Percentiles rank a stretch among this genome's conserved stretches.
Evolutionary conservation across 2,888 invertebrate species (phyloP).

Genomic region (Polyommatus iphigenia): DNA sequence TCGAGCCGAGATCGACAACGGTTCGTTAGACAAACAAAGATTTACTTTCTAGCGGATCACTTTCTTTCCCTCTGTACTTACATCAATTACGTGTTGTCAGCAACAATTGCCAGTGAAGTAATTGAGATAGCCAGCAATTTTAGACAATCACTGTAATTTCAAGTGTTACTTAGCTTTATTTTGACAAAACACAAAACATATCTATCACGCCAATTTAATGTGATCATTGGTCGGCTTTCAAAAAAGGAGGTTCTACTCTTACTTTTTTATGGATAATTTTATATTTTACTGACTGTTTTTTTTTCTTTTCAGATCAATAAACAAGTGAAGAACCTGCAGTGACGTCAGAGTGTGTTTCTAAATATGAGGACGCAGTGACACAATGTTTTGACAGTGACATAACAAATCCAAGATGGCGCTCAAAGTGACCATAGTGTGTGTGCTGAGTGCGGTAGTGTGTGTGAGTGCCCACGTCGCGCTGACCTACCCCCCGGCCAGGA

Average conservation of each 20-base stretch:
- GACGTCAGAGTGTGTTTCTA: conserved; percentile 11
- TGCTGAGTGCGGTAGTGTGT: conserved; percentile 49
- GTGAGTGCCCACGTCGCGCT: conserved; percentile 88
- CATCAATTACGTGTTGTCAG: conserved; percentile 26
- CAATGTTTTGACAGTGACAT: conserved; percentile 39
- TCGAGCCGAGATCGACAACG: not conserved
- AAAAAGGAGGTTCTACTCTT: not conserved
- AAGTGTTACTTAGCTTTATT: not conserved
- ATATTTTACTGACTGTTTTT: not conserved
- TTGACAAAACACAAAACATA: not conserved
- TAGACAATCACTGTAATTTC: not conserved
- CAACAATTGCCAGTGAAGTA: not conserved
- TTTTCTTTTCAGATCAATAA: conserved; percentile 1
- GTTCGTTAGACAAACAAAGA: conserved; percentile 17
- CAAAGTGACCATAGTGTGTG: conserved; percentile 53
- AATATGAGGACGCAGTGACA: conserved; percentile 34
- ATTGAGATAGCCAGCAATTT: conserved; percentile 3
- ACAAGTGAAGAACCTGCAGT: not conserved
- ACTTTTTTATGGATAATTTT: not conserved
- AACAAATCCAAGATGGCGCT: conserved; percentile 53
- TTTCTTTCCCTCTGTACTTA: conserved; percentile 9
- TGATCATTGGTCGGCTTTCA: not conserved
- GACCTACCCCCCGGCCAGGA: conserved; percentile 93
- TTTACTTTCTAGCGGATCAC: conserved; percentile 25
- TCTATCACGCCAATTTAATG: not conserved